These are phyloP conservation scores for Synaphobranchus kaupii DNA, from an alignment of 2,797 vertebrate genomes.

Conservation along the genomic window DNA sequence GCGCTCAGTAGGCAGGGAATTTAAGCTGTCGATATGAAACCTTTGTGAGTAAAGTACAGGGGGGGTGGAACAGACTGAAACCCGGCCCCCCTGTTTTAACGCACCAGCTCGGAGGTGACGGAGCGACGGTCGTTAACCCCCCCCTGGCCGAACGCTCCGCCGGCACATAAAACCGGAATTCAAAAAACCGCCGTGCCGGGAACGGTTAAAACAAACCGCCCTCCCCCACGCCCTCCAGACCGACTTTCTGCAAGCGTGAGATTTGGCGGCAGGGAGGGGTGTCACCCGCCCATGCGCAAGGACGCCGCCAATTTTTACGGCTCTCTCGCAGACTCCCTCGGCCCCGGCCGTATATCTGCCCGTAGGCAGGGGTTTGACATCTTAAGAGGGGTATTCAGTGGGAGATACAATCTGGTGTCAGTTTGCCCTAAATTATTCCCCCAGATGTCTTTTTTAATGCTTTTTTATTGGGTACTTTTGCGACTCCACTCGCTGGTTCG, in stretches of 20 bases:
- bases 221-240: slow-evolving; percentile 20
- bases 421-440: slow-evolving; percentile 7
- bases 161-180: slow-evolving; percentile 59
- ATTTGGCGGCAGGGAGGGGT: background rate
- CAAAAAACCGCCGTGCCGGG: slow-evolving; percentile 46
- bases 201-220: slow-evolving; percentile 57
- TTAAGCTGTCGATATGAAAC: slow-evolving; percentile 54
- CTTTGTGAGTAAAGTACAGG: slow-evolving; percentile 55
- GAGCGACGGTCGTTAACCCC: slow-evolving; percentile 69
- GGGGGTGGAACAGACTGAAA: slow-evolving; percentile 52
- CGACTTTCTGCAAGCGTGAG: background rate
- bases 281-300: background rate
- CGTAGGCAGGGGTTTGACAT: slow-evolving; percentile 29
- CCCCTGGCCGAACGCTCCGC: slow-evolving; percentile 54
- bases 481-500: background rate
- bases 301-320: background rate
- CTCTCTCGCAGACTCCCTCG: background rate
- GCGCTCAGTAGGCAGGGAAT: slow-evolving; percentile 49
- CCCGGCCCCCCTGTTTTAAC: slow-evolving; percentile 50
- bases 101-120: slow-evolving; percentile 58
- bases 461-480: background rate
- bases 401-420: slow-evolving; percentile 10
- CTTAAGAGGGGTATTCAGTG: slow-evolving; percentile 27
- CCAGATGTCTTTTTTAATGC: background rate
- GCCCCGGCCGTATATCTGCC: slow-evolving; percentile 24